Percentiles rank a stretch among this genome's conserved stretches.
These are phyloP conservation scores for Typhlichthys eigenmanni DNA, from an alignment of 2,797 vertebrate species.

Conservation along the genomic window DNA sequence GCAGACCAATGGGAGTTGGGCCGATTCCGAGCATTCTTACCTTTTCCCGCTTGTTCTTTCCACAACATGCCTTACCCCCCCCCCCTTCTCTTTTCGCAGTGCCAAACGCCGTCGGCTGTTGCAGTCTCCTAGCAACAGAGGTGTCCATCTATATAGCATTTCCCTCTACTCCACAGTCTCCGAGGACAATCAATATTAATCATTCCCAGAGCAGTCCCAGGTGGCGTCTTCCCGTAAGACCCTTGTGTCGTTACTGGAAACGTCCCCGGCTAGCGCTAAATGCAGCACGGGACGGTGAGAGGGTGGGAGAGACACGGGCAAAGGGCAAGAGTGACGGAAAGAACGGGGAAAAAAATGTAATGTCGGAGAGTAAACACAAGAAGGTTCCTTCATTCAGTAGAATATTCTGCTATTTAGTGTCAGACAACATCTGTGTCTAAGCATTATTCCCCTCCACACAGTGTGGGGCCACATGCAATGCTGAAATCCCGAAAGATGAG, in stretches of 20 bases:
- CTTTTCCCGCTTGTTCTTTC: conserved; percentile 7
- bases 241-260: conserved; percentile 52
- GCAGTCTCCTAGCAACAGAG: conserved; percentile 62
- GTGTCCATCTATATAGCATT: conserved; percentile 38
- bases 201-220: conserved; percentile 66
- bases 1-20: neutral
- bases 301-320: conserved; percentile 9
- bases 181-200: conserved; percentile 75
- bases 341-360: conserved; percentile 11
- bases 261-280: conserved; percentile 18
- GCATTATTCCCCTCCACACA: neutral
- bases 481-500: too few species aligned
- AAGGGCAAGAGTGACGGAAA: conserved; percentile 7
- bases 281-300: conserved; percentile 3
- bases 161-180: conserved; percentile 25
- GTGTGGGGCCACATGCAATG: neutral
- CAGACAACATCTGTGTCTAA: conserved; percentile 8
- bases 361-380: conserved; percentile 13
- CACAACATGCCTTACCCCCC: neutral
- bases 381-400: conserved; percentile 27
- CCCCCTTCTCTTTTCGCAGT: neutral
- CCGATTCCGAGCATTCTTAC: conserved; percentile 9
- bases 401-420: conserved; percentile 1
- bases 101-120: conserved; percentile 18
- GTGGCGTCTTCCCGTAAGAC: conserved; percentile 74